Evolutionary conservation across 2,888 invertebrate genomes (phyloP), one percentile per base, ranked within the genome.

Genomic region (Ophion costatus): DNA sequence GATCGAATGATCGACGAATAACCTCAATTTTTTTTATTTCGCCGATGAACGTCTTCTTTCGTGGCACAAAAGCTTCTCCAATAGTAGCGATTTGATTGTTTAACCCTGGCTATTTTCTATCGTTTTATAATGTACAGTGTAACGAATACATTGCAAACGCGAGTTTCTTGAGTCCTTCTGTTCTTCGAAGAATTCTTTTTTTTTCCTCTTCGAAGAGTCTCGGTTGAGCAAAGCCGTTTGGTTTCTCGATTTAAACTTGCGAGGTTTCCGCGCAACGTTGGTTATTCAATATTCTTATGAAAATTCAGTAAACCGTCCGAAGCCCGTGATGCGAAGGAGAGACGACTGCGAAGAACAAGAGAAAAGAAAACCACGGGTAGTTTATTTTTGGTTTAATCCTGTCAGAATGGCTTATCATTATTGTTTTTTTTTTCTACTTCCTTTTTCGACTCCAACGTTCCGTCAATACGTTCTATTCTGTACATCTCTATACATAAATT

Each of bases 201-300:
- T 67, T 57, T 4, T 63, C 20, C 10, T 64, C 42, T 22, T 61
- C 56, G 5, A 38, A 38, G 73, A 56, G 64, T 79, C 79, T 79
- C 56, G 29, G 67, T 77, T 56, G 69, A 70, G 45, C 69, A 70
- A 84, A 67, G 64, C 63, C 77, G 42, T 20, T 76, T 42, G 57
- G 63, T 82, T 84, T 79, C 80, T 64, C 73, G 57, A 75, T 82
- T 70, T 20, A 78, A 82, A 82, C 84, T 82, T 75, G 63, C 74
- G 70, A 61, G 78, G 74, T 57, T 84, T 84, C 84, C 9, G 42
- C 66, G 51, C 59, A 51, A 29, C 70, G 33, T 64, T 24, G n/a
- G 74, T 70, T 51, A 77, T 67, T 74, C 69, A 74, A 73, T 67
- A 73, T 73, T 56, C 57, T 75, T 57, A 38, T 69, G 42, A 63